Evolutionary conservation across 1,140 invertebrate genomes (phyloP).

Genomic region (Hylaeus volcanicus): DNA sequence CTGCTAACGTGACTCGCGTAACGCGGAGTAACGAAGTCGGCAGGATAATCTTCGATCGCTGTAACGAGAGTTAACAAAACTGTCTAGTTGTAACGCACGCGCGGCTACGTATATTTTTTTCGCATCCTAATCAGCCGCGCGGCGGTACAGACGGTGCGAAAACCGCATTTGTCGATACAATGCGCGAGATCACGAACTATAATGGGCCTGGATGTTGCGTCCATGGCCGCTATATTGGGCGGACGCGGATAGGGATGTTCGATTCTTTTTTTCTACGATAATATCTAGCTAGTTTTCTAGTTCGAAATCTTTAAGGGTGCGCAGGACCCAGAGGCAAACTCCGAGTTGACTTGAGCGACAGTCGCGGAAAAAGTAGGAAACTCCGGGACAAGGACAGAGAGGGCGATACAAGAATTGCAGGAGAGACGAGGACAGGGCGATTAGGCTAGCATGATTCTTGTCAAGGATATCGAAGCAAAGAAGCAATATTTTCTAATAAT

Average conservation of each 20-base stretch:
- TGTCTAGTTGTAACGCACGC: conserved; percentile 22
- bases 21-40: conserved; percentile 3
- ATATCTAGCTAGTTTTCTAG: too few species aligned
- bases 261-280: too few species aligned
- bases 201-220: conserved; percentile 17
- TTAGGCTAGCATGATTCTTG: too few species aligned
- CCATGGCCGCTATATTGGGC: neutral
- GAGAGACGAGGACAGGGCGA: too few species aligned
- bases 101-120: conserved; percentile 64
- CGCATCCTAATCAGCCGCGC: conserved; percentile 39
- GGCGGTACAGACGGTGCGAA: neutral
- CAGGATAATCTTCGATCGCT: conserved; percentile 23
- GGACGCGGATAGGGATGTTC: neutral
- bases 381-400: too few species aligned
- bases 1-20: neutral
- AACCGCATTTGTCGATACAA: conserved; percentile 10
- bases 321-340: too few species aligned
- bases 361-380: too few species aligned
- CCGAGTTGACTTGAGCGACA: too few species aligned
- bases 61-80: conserved; percentile 9
- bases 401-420: too few species aligned
- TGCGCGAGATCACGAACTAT: neutral
- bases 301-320: too few species aligned
- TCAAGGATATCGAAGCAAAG: too few species aligned
- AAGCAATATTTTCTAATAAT: too few species aligned